Evolutionary conservation across 2,797 vertebrate species (phyloP).

Genomic region (Danio kyathit): DNA sequence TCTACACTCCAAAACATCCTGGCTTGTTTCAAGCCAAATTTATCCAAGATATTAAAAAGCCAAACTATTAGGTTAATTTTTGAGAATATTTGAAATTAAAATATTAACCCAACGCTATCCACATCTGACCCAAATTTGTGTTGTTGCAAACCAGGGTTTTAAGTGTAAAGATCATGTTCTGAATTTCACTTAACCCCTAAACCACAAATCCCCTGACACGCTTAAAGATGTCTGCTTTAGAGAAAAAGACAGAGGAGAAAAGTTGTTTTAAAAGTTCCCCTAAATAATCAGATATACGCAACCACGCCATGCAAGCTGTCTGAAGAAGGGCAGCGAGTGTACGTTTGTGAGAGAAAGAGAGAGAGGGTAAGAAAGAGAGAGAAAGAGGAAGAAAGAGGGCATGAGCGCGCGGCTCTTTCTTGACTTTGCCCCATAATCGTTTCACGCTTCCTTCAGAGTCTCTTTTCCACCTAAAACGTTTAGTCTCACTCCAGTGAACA

Average conservation of each 20-base stretch:
- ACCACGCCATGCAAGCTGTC: background rate
- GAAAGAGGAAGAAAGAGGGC: constrained; percentile 67
- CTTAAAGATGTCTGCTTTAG: constrained; percentile 18
- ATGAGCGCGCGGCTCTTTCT: constrained; percentile 90
- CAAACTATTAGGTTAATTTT: too few relatives aligned
- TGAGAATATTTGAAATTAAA: too few relatives aligned
- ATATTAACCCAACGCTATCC: too few relatives aligned
- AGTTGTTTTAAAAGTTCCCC: constrained; percentile 44
- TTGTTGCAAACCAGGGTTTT: too few relatives aligned
- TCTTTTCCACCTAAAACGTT: constrained; percentile 99
- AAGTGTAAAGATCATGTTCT: constrained; percentile 2
- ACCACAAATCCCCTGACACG: constrained; percentile 25
- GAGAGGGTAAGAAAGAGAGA: background rate
- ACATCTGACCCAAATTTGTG: too few relatives aligned
- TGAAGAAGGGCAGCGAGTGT: constrained; percentile 18
- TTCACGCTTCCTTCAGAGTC: constrained; percentile 96
- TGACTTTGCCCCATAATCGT: constrained; percentile 91
- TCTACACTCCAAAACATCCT: too few relatives aligned
- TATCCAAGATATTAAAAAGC: too few relatives aligned
- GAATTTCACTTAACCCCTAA: constrained; percentile 21
- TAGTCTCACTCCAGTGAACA: constrained; percentile 99
- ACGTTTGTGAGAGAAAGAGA: constrained; percentile 1
- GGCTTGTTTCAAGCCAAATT: too few relatives aligned
- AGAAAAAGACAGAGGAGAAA: constrained; percentile 29
- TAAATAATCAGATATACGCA: constrained; percentile 41